Conservation (phyloP, 2,888 invertebrate species). For the Tribolium freemani region DNA sequence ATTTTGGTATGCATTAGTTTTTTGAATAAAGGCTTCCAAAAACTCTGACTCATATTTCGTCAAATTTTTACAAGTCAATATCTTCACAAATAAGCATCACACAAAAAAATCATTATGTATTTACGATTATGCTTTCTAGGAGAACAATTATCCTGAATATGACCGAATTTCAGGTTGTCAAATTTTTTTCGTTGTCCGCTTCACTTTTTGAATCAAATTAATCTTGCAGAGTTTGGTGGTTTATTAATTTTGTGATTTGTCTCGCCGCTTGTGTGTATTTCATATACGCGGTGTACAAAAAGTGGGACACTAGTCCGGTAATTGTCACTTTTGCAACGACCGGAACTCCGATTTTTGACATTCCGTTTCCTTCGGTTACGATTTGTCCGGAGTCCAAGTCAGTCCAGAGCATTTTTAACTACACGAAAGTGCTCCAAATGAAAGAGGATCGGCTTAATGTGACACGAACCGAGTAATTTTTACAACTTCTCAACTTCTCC, state of each 20-base stretch:
- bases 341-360: conserved; percentile 76
- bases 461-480: neutral
- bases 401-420: conserved; percentile 1
- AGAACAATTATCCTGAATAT: no score
- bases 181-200: no score
- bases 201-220: conserved; percentile 46
- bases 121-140: no score
- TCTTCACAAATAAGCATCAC: no score
- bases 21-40: no score
- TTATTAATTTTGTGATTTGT: conserved; percentile 6
- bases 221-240: conserved; percentile 64
- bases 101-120: no score
- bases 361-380: conserved; percentile 67
- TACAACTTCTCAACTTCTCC: no score
- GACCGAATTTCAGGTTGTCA: no score
- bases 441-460: neutral
- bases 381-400: conserved; percentile 59
- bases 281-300: conserved; percentile 76
- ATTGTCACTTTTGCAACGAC: conserved; percentile 83
- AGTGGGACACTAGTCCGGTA: conserved; percentile 78
- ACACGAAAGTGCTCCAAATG: neutral
- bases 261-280: neutral
- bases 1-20: no score
- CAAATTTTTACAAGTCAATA: no score
- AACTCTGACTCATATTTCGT: no score